These are phyloP conservation scores for Deroplatys truncata DNA, from an alignment of 2,888 invertebrate genomes.

Conservation along the genomic window DNA sequence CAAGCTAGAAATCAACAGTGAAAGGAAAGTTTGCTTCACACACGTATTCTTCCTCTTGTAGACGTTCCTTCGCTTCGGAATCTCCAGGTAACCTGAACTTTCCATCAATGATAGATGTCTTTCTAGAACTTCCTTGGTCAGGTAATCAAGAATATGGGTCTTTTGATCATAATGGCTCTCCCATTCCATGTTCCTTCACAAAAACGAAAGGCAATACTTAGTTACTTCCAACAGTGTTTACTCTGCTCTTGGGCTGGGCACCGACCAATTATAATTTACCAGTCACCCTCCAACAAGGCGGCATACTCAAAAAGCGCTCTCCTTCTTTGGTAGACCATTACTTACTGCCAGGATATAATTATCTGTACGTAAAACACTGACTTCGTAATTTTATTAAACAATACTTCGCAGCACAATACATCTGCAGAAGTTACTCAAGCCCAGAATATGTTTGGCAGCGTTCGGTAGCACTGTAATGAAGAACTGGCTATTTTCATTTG, in stretches of 20 bases:
- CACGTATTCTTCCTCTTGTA: neutral
- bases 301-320: neutral
- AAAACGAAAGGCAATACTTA: neutral
- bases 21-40: neutral
- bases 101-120: slow-evolving; percentile 13
- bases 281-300: neutral
- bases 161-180: neutral
- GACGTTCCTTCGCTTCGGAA: neutral
- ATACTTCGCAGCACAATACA: too few species aligned
- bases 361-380: too few species aligned
- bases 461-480: too few species aligned
- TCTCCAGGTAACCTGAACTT: neutral
- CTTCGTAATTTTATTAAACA: too few species aligned
- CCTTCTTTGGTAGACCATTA: neutral
- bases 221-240: neutral
- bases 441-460: too few species aligned
- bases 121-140: neutral
- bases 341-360: neutral
- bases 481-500: too few species aligned
- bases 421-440: too few species aligned
- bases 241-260: neutral
- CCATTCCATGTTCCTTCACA: neutral
- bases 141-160: slow-evolving; percentile 15
- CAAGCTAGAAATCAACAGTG: neutral
- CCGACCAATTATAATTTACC: too few species aligned